phyloP scores from a whole-genome alignment of 2,113 vertebrate genomes.

The Proteles cristata region DNA sequence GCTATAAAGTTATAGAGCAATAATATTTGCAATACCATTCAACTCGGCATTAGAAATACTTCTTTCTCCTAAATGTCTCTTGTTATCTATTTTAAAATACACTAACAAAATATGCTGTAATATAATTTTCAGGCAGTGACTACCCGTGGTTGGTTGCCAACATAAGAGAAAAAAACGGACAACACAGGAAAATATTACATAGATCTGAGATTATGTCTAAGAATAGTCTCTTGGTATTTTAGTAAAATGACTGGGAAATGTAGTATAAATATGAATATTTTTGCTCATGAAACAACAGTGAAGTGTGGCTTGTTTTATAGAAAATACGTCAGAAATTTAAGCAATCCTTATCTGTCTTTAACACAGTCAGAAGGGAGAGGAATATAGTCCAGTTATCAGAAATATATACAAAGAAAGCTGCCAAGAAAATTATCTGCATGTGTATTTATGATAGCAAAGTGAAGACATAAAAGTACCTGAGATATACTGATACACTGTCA shows the following conservation, averaged over 20 bases:
- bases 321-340: neutral
- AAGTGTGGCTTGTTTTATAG: neutral
- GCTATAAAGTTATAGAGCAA: neutral
- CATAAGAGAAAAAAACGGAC: neutral
- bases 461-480: neutral
- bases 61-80: neutral
- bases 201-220: neutral
- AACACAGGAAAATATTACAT: neutral
- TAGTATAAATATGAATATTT: constrained; percentile 9
- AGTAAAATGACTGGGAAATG: neutral
- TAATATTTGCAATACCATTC: neutral
- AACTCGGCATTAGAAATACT: neutral
- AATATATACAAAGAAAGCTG: neutral
- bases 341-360: neutral
- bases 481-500: neutral
- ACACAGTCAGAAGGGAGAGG: neutral
- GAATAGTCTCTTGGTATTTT: neutral
- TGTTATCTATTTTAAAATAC: neutral
- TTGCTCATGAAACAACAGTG: neutral
- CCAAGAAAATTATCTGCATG: neutral
- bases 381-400: neutral
- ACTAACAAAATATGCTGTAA: neutral
- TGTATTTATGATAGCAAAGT: neutral
- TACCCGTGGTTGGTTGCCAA: neutral
- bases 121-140: neutral